These are phyloP conservation scores for Torymus texanus DNA, from an alignment of 2,888 invertebrate genomes.

Conservation along the genomic window DNA sequence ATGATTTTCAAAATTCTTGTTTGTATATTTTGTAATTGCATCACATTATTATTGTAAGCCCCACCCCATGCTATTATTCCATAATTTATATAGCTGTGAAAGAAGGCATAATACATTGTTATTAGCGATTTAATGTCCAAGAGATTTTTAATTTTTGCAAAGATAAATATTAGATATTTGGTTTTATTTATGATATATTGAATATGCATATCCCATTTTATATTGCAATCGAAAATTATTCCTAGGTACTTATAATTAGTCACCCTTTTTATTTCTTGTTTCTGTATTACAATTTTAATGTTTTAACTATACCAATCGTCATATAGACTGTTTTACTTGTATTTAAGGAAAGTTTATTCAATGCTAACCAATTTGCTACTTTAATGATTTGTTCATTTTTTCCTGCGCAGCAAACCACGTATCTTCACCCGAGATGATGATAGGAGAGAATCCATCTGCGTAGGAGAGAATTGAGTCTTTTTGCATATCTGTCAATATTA, in stretches of 20 bases:
- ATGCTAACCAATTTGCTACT: neutral
- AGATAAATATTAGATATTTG: neutral
- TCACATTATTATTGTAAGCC: no score
- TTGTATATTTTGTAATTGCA: no score
- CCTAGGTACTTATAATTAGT: neutral
- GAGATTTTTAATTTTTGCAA: no score
- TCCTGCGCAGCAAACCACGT: neutral
- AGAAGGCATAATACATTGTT: no score
- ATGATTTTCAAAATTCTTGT: no score
- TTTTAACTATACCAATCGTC: neutral
- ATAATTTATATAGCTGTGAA: no score
- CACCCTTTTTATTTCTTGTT: no score
- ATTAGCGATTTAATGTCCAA: no score
- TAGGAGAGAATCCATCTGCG: neutral
- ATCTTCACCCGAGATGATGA: neutral
- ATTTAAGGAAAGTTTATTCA: constrained; percentile 14
- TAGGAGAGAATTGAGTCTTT: neutral
- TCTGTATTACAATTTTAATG: neutral
- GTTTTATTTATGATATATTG: neutral
- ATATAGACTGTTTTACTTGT: constrained; percentile 7
- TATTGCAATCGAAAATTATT: neutral
- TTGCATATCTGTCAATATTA: neutral
- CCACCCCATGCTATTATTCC: no score
- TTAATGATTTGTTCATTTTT: neutral
- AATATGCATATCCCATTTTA: neutral